Evolutionary conservation across 2,888 invertebrate genomes (phyloP), one percentile per base, ranked within the genome.

Genomic region (Agonopterix arenella): DNA sequence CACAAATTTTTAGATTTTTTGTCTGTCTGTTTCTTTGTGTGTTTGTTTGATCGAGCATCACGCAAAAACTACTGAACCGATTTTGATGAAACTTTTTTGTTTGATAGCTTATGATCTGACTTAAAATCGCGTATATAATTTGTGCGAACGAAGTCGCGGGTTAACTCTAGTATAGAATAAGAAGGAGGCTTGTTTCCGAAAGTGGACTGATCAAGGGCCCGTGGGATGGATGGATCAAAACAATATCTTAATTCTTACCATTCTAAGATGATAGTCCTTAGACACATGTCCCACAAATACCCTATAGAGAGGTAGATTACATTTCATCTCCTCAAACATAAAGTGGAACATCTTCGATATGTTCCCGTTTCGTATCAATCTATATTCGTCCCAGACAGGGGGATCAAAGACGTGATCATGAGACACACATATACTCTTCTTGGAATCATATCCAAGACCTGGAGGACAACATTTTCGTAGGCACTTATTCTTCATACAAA

Each of bases 401-500:
- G 75, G 73, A 8, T 73, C 57, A n/a, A 84, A 80, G 0, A 50
- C 49, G 8, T 54, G 60, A 0, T 50, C 45, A 1, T 60, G 46
- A 10, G 59, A 52, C 0, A 64, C 59, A 59, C 85, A 85, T 0
- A 0, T n/a, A n/a, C 54, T 71, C 2, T 36, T 44, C 0, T 4
- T 9, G 0, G 5, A n/a, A 8, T 69, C 16, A 44, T 72, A 74
- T 0, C 60, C 75, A n/a, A 56, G 54, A 0, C 80, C 82, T 0
- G 61, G 51, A 0, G 73, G 75, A 48, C 85, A 85, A 42, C 85
- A 85, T 53, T 84, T 85, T 4, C 65, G 52, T 0, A 74, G 45
- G 52, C 79, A 84, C 0, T 41, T 52, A 42, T 68, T 58, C 40
- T 76, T 75, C 8, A 52, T 54, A 48, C 76, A 78, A 1, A 73